A percentile compares a stretch with the other conserved stretches of the same genome.
These are phyloP conservation scores for Tachina lurida DNA, from an alignment of 2,888 invertebrate species.

Conservation along the genomic window DNA sequence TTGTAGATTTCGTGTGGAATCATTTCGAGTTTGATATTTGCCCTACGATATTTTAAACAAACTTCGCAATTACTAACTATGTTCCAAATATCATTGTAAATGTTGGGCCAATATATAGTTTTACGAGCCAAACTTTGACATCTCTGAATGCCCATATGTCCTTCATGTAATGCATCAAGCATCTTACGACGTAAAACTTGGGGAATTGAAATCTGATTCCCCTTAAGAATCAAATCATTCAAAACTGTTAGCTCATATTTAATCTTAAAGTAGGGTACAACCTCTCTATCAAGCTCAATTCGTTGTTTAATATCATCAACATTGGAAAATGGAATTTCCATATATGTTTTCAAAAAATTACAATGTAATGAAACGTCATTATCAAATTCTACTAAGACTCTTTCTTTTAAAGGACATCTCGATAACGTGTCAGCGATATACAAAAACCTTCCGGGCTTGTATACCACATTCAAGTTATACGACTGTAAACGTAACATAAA, in stretches of 20 bases:
- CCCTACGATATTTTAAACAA: conserved; percentile 8
- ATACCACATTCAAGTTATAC: conserved; percentile 13
- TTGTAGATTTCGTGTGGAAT: conserved; percentile 30
- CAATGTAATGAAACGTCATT: conserved; percentile 1
- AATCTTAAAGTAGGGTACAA: conserved; percentile 15
- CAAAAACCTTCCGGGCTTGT: conserved; percentile 20
- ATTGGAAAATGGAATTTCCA: conserved; percentile 12
- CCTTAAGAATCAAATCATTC: no score
- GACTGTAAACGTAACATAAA: no score
- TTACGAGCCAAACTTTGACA: no score
- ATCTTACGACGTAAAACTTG: background rate
- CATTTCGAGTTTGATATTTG: conserved; percentile 16
- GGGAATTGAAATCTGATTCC: conserved; percentile 32
- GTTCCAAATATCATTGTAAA: no score
- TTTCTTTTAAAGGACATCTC: conserved; percentile 19
- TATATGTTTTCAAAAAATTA: background rate
- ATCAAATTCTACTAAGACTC: no score
- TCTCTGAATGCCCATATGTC: no score
- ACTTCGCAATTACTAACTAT: no score
- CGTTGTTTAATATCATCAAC: background rate
- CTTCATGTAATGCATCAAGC: no score
- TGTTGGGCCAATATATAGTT: no score
- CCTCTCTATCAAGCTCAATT: background rate
- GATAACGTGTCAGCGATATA: conserved; percentile 26
- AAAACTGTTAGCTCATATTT: conserved; percentile 20